Conservation (phyloP, 2,113 vertebrate species). For the Syngnathus floridae region DNA sequence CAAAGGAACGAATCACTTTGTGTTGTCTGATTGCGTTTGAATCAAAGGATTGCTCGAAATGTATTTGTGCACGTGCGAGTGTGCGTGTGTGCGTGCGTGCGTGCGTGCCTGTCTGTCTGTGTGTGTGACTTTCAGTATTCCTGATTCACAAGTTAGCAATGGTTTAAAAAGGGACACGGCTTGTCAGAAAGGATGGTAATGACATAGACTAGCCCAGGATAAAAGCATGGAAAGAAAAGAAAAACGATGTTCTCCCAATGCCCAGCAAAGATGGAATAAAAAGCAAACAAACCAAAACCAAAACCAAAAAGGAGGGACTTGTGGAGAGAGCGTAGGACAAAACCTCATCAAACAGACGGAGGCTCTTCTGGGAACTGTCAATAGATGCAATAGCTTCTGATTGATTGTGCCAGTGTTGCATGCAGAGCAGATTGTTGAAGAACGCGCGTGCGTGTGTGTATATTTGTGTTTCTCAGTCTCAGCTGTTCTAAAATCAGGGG, state of each 20-base stretch:
- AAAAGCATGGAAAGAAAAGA: conserved; percentile 23
- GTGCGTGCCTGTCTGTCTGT: no score
- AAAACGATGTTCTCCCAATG: conserved; percentile 25
- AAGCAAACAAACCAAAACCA: not conserved
- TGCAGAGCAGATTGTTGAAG: conserved; percentile 48
- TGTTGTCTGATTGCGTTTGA: conserved; percentile 54
- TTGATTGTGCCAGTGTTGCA: conserved; percentile 67
- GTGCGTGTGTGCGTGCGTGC: conserved; percentile 4
- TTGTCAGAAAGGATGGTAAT: conserved; percentile 12
- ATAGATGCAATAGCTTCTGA: conserved; percentile 69
- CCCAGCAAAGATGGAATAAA: conserved; percentile 17
- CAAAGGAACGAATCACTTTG: conserved; percentile 47
- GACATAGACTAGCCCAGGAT: conserved; percentile 4
- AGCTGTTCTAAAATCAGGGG: conserved; percentile 50
- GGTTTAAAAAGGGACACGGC: conserved; percentile 13
- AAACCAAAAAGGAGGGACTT: not conserved
- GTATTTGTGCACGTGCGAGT: not conserved
- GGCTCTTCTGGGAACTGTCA: conserved; percentile 59
- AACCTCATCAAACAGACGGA: conserved; percentile 55
- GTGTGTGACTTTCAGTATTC: conserved; percentile 14
- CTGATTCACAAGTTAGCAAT: conserved; percentile 26
- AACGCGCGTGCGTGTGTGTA: conserved; percentile 19
- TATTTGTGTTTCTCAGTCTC: conserved; percentile 13
- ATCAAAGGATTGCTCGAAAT: conserved; percentile 43
- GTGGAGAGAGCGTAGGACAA: conserved; percentile 4